Evolutionary conservation across 2,113 vertebrate species (phyloP).

Genomic region (Kobus ellipsiprymnus): DNA sequence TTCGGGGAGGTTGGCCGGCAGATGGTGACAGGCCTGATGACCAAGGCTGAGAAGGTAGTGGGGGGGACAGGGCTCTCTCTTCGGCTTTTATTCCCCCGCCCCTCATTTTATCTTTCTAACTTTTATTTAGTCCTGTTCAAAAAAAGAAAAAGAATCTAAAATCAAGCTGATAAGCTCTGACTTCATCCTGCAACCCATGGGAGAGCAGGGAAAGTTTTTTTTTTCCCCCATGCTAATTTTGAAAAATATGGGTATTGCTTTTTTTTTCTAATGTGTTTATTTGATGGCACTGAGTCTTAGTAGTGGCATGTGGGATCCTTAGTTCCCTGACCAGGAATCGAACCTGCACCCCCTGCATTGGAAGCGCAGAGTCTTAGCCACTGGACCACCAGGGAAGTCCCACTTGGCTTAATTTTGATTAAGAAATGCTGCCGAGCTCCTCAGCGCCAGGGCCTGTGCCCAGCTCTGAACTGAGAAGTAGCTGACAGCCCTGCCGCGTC

Average conservation of each 20-base stretch:
- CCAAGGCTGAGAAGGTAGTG: conserved; percentile 94
- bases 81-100: not conserved
- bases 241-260: not conserved
- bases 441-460: not conserved
- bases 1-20: conserved; percentile 97
- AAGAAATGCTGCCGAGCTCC: not conserved
- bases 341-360: not conserved
- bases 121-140: not conserved
- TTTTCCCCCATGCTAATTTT: not conserved
- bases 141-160: not conserved
- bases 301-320: not conserved
- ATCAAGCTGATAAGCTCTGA: not conserved
- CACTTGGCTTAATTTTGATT: not conserved
- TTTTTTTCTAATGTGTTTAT: not conserved
- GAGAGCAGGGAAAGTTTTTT: not conserved
- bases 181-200: too few species aligned
- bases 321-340: not conserved
- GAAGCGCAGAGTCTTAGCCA: not conserved
- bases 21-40: conserved; percentile 95
- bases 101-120: not conserved
- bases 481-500: accelerated
- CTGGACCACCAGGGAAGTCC: not conserved
- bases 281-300: not conserved
- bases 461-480: too few species aligned
- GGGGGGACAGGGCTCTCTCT: too few species aligned